A percentile compares a stretch with the other conserved stretches of the same genome.
Evolutionary conservation across 2,113 vertebrate genomes (phyloP).

Genomic region (Chloropsis hardwickii): DNA sequence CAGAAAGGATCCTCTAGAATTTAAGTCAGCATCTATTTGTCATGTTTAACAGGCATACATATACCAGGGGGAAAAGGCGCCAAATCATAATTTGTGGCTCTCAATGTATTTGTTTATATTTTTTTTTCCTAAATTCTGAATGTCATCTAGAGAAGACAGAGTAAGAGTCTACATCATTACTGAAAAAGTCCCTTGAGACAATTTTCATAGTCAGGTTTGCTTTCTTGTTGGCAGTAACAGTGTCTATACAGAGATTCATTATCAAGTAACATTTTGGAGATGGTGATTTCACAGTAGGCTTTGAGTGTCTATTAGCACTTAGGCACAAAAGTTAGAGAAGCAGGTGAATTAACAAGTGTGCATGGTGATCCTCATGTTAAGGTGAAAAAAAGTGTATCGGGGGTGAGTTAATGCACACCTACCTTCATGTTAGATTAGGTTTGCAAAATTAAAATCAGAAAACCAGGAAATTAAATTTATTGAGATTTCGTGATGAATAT

Average conservation of each 20-base stretch:
- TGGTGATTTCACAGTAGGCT: neutral
- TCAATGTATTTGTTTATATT: neutral
- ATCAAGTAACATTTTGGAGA: neutral
- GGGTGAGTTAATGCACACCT: neutral
- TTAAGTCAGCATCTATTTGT: neutral
- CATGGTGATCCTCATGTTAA: neutral
- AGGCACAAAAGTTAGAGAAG: neutral
- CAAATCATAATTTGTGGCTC: neutral
- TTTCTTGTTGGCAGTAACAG: neutral
- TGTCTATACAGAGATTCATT: neutral
- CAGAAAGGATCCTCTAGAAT: neutral
- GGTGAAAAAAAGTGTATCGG: neutral
- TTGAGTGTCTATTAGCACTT: neutral
- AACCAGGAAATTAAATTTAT: neutral
- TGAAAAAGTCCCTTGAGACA: neutral
- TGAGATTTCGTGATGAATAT: neutral
- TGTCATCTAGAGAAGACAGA: neutral
- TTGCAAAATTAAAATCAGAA: neutral
- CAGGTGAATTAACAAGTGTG: neutral
- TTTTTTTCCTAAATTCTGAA: neutral
- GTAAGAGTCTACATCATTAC: neutral
- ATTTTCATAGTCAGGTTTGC: neutral
- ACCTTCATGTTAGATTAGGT: neutral
- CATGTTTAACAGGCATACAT: neutral
- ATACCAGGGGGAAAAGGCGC: fast-evolving